phyloP scores from a whole-genome alignment of 2,113 vertebrate species.

The Pangasianodon hypophthalmus region DNA sequence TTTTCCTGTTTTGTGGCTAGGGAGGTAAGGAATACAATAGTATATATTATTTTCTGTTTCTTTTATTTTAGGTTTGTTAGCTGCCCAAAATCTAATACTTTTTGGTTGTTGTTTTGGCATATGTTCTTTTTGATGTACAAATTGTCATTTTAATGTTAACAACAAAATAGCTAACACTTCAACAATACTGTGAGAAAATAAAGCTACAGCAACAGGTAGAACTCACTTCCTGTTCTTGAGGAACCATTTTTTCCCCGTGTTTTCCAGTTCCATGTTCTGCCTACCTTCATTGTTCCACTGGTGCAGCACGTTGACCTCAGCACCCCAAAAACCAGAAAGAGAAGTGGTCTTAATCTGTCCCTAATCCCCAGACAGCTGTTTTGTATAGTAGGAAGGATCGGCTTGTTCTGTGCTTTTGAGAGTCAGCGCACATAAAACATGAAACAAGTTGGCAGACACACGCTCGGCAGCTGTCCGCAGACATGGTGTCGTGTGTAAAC shows the following conservation, averaged over 20 bases:
- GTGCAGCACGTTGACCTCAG: not conserved
- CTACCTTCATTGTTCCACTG: not conserved
- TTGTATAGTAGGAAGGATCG: slow-evolving; percentile 37
- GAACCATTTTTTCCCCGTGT: not conserved
- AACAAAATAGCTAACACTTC: not conserved
- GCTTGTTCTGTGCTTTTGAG: slow-evolving; percentile 45
- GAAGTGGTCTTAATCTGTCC: slow-evolving; percentile 36
- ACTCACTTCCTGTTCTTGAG: not conserved
- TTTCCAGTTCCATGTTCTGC: not conserved
- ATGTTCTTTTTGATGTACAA: too few species aligned
- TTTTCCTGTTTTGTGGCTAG: too few species aligned
- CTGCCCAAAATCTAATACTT: too few species aligned
- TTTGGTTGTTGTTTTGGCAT: too few species aligned
- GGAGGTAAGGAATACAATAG: too few species aligned
- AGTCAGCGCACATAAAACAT: slow-evolving; percentile 51
- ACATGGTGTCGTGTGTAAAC: slow-evolving; percentile 35
- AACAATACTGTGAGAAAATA: not conserved
- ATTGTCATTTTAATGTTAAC: too few species aligned
- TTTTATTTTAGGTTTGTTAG: not conserved
- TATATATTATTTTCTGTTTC: not conserved
- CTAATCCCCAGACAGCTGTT: slow-evolving; percentile 51
- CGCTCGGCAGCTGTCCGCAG: slow-evolving; percentile 48
- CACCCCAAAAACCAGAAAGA: slow-evolving; percentile 18
- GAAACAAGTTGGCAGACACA: slow-evolving; percentile 53
- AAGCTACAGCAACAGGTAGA: not conserved